Base-by-base conservation (phyloP, 2,888 invertebrate genomes). In the Scelioninae gen. 1 region DNA sequence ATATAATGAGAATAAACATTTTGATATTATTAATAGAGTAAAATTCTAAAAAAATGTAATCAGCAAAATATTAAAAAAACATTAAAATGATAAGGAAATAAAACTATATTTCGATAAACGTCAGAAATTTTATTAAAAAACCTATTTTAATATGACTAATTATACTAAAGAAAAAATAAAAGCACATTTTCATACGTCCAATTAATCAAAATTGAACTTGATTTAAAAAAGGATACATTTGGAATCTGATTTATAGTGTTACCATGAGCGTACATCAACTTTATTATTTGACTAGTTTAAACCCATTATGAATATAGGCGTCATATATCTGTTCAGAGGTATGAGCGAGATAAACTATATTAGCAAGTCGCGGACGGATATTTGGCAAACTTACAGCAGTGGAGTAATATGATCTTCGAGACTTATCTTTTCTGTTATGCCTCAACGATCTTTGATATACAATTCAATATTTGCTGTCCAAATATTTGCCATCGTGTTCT, bases 381-480 rank as follows among this genome's bases (percentile, higher is more conserved):
- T 76, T 82, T 82, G 82, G 82, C 82, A 76, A 82, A 72, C 43
- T 65, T 53, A 71, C 72, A 76, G 49, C 31, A 62, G 58, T 31
- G 43, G 29, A 81, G 76, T 66, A 71, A 82, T 60, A 49, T 56
- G 82, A 82, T 82, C 76, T 40, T 68, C 71, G 71, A 62, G 72
- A 82, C 71, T 82, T 82, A 82, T 82, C 82, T 82, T 56, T 82
- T 76, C 82, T 82, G 82, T 76, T 82, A 82, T 82, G 82, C 76
- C 53, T 72, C 82, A 47, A 60, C 76, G 76, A 49, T 65, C 34
- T 63, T 53, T 38, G 66, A 76, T 58, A 76, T 60, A 75, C 71
- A 82, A 82, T 82, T 82, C 76, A 82, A 76, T 76, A 66, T 76
- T 72, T 49, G 60, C 58, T 29, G 65, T 76, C 76, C 76, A 72